phyloP scores from a whole-genome alignment of 2,797 vertebrate species.

The Myotis findleyi region DNA sequence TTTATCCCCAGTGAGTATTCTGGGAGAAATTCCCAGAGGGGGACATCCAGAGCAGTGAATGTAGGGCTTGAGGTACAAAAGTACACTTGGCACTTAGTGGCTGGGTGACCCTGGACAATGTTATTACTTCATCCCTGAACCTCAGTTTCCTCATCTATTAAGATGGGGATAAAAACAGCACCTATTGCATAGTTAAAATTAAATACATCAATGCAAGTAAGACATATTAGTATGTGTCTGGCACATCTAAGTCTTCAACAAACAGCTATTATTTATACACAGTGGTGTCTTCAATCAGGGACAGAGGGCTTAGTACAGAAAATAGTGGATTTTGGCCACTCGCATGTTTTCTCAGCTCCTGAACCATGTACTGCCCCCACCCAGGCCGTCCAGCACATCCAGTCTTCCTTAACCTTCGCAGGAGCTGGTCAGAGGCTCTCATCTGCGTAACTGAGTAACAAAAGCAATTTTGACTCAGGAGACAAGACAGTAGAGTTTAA shows the following conservation, averaged over 20 bases:
- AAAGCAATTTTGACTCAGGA: background rate
- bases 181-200: background rate
- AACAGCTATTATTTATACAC: background rate
- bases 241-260: too few relatives aligned
- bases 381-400: background rate
- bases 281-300: background rate
- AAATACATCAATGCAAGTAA: background rate
- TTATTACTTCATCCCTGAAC: slow-evolving; percentile 39
- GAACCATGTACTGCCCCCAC: background rate
- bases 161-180: slow-evolving; percentile 48
- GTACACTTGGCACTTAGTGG: background rate
- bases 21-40: background rate
- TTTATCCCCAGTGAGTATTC: background rate
- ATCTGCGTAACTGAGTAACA: background rate
- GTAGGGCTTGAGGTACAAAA: background rate
- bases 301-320: background rate
- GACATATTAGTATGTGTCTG: background rate
- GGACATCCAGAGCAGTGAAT: background rate
- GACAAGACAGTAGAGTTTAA: slow-evolving; percentile 69
- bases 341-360: background rate
- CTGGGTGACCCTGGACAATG: background rate
- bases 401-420: background rate
- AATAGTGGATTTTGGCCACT: background rate
- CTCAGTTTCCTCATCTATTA: background rate
- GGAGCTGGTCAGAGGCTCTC: background rate